These are phyloP conservation scores for Rhagophthalmus giganteus DNA, from an alignment of 2,888 invertebrate species.

Conservation along the genomic window DNA sequence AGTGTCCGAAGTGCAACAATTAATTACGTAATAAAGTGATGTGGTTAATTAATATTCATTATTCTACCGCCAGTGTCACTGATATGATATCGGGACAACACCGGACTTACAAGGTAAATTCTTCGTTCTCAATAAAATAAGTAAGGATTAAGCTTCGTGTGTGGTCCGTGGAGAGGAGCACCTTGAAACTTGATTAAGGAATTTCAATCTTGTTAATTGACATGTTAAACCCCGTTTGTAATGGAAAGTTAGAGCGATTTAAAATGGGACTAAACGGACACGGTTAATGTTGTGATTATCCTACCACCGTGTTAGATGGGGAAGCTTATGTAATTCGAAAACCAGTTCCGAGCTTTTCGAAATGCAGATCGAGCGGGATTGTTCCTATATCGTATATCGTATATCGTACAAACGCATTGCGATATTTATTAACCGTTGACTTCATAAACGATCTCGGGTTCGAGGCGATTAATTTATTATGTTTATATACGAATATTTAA, in stretches of 20 bases:
- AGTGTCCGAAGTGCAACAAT: constrained; percentile 26
- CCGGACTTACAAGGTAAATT: constrained; percentile 35
- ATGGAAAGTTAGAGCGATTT: constrained; percentile 40
- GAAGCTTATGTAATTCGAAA: constrained; percentile 45
- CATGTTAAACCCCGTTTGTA: constrained; percentile 47
- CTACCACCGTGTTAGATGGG: constrained; percentile 36
- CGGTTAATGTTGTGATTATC: constrained; percentile 47
- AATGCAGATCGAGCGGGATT: constrained; percentile 27
- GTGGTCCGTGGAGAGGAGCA: constrained; percentile 40
- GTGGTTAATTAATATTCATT: constrained; percentile 34
- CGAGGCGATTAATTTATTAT: too few relatives aligned
- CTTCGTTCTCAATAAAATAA: constrained; percentile 28
- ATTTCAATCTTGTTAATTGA: constrained; percentile 50
- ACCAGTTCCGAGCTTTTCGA: constrained; percentile 44
- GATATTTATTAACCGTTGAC: too few relatives aligned
- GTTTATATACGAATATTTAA: too few relatives aligned
- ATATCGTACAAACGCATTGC: too few relatives aligned
- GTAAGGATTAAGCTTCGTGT: constrained; percentile 31
- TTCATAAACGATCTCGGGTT: too few relatives aligned
- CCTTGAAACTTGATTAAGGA: constrained; percentile 39
- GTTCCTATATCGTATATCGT: too few relatives aligned
- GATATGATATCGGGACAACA: constrained; percentile 33
- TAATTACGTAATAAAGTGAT: constrained; percentile 33
- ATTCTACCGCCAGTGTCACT: constrained; percentile 31
- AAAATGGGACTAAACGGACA: constrained; percentile 47